Base-by-base conservation (phyloP, 2,888 invertebrate species). In the Morinoia aosen region DNA sequence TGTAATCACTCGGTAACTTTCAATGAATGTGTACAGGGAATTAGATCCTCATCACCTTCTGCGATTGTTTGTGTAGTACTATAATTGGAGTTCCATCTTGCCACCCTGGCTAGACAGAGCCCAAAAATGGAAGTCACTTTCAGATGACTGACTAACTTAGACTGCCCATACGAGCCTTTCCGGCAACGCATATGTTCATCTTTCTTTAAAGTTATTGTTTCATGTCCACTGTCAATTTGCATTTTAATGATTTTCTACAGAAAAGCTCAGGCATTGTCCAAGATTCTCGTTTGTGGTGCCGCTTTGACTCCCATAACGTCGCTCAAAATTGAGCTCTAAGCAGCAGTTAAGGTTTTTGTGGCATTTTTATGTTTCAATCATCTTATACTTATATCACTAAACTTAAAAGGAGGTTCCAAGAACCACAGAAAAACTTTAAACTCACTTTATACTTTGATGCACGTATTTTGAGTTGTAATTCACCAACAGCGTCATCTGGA, bases 21-120 rank as follows among this genome's bases (percentile, higher is more conserved):
- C 57, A 93, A 93, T 93, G 57, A 93, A 93, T 57, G 93, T 93
- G 93, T 48, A 93, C 93, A 93, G 93, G 93, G n/a, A 93, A 93
- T 93, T 57, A 57, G 93, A 93, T 57, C 57, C 93, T 93, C 93
- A 93, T 93, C 93, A 93, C 93, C 93, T 93, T 12, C 57, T 93
- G 14, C 93, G 93, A 93, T 93, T 93, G 93, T 56, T 57, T 57
- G 93, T 16, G 93, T 48, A 57, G 57, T 33, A 57, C 93, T 57
- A 48, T 48, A 93, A 93, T 93, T 93, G 57, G 93, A 56, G 33
- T 57, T 90, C 48, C 12, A 40, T 16, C 90, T 76, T 76, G 76
- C 12, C 76, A 25, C 33, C 76, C 76, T 10, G 8, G 76, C 25
- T 76, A 33, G 76, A 76, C 19, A 33, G 76, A 76, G 76, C 76